phyloP scores from a whole-genome alignment of 2,113 vertebrate genomes.

The Cyprinodon tularosa region DNA sequence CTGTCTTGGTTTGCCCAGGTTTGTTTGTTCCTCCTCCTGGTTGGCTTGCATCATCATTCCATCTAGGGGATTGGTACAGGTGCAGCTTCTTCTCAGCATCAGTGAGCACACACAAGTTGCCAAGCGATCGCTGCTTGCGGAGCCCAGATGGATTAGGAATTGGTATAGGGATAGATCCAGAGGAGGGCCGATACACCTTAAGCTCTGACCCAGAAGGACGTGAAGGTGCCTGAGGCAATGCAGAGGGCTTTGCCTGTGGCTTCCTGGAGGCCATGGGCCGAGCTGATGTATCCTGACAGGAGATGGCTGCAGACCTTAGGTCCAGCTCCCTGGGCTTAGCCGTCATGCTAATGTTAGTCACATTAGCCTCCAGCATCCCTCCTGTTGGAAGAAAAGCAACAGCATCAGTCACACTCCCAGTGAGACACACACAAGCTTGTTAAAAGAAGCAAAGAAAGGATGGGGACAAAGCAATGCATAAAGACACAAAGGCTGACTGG shows the following conservation, averaged over 20 bases:
- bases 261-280: constrained; percentile 84
- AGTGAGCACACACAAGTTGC: constrained; percentile 90
- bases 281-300: constrained; percentile 66
- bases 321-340: constrained; percentile 82
- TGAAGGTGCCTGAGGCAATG: constrained; percentile 73
- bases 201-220: constrained; percentile 85
- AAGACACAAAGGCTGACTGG: constrained; percentile 41
- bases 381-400: constrained; percentile 86
- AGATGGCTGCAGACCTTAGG: constrained; percentile 69
- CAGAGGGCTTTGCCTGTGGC: constrained; percentile 74
- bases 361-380: constrained; percentile 88
- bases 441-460: constrained; percentile 34
- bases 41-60: constrained; percentile 87
- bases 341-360: constrained; percentile 76
- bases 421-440: constrained; percentile 28
- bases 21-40: constrained; percentile 61
- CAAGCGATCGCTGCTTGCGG: constrained; percentile 92
- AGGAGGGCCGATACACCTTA: constrained; percentile 85
- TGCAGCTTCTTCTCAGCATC: constrained; percentile 94
- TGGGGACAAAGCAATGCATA: constrained; percentile 32
- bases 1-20: constrained; percentile 57
- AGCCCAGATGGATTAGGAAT: constrained; percentile 83
- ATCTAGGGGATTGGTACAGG: constrained; percentile 88
- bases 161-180: constrained; percentile 78
- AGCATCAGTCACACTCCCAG: constrained; percentile 74